Evolutionary conservation across 2,113 vertebrate genomes (phyloP).

Genomic region (Neopipo cinnamomea): DNA sequence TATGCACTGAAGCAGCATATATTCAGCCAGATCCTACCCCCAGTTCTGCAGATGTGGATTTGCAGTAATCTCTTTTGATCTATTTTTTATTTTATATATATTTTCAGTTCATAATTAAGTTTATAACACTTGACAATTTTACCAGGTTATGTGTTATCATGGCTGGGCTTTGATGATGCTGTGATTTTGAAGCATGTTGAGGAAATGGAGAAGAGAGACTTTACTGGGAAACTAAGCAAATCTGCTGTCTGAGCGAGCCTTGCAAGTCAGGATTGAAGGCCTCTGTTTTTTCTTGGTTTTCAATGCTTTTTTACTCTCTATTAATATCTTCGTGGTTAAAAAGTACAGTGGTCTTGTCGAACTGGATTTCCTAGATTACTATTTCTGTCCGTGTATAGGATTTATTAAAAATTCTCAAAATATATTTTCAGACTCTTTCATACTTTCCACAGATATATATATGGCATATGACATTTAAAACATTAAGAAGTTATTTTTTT

Average conservation of each 20-base stretch:
- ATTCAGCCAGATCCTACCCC: background rate
- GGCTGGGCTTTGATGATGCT: background rate
- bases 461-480: background rate
- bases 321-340: background rate
- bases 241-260: background rate
- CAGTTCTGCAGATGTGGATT: background rate
- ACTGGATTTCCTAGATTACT: background rate
- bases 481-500: background rate
- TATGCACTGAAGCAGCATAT: background rate
- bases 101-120: background rate
- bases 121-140: background rate
- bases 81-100: background rate
- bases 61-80: background rate
- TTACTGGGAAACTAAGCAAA: background rate
- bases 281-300: background rate
- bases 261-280: background rate
- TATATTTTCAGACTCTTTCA: background rate
- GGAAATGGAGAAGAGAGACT: background rate
- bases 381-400: background rate
- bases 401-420: background rate
- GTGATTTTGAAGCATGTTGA: background rate
- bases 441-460: background rate
- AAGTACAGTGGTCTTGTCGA: background rate
- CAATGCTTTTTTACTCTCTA: background rate
- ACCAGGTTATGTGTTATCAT: accelerated